Percentiles rank a stretch among this genome's conserved stretches.
phyloP scores from a whole-genome alignment of 2,797 vertebrate species.

The Brotogeris chrysoptera region DNA sequence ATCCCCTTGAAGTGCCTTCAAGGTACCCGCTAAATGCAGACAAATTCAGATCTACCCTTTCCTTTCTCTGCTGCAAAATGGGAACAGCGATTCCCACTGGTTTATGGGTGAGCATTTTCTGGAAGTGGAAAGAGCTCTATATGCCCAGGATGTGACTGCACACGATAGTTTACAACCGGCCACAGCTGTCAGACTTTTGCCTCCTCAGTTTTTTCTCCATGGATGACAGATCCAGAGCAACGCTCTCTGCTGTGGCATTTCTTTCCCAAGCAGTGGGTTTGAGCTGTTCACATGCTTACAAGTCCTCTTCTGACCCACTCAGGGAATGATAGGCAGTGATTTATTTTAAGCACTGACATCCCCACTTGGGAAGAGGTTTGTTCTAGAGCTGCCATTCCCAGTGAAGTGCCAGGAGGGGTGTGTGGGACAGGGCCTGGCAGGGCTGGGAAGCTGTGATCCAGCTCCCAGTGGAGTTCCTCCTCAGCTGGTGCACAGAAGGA shows the following conservation, averaged over 20 bases:
- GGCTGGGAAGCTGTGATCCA: neutral
- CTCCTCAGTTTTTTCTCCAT: neutral
- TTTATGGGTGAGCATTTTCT: neutral
- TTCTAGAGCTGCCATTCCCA: neutral
- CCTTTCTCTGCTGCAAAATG: neutral
- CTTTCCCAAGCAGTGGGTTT: neutral
- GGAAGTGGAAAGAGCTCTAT: neutral
- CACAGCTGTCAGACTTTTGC: neutral
- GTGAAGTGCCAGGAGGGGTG: neutral
- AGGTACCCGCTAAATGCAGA: fast-evolving
- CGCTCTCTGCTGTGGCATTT: neutral
- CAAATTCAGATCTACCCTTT: neutral
- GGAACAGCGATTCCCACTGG: neutral
- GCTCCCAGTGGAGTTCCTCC: neutral
- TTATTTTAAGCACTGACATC: neutral
- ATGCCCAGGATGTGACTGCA: neutral
- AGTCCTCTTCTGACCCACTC: neutral
- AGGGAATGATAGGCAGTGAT: neutral
- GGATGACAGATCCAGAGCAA: neutral
- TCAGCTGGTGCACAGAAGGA: neutral
- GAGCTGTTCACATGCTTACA: neutral
- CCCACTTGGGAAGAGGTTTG: neutral
- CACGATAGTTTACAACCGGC: fast-evolving
- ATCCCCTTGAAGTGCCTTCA: neutral
- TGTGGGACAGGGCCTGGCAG: neutral